Percentiles rank a stretch among this genome's conserved stretches.
phyloP scores from a whole-genome alignment of 1,140 invertebrate genomes.

The Dinothrombium tinctorium region DNA sequence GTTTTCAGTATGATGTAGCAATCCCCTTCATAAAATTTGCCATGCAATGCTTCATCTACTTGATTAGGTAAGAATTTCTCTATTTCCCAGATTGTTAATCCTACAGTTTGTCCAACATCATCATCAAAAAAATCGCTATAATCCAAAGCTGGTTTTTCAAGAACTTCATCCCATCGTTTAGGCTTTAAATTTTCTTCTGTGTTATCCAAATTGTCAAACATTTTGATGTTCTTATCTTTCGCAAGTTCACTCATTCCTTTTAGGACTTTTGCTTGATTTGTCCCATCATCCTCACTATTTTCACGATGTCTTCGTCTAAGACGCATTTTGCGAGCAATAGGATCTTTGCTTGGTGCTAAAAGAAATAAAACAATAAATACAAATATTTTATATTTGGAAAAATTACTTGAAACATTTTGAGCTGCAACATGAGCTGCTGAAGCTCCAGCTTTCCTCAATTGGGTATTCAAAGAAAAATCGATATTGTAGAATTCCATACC shows the following conservation, averaged over 20 bases:
- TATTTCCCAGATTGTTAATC: slow-evolving; percentile 59
- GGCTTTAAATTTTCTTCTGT: slow-evolving; percentile 17
- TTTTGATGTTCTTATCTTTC: slow-evolving; percentile 47
- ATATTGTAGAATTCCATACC: slow-evolving; percentile 86
- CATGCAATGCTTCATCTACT: slow-evolving; percentile 32
- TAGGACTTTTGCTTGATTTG: slow-evolving; percentile 79
- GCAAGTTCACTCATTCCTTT: slow-evolving; percentile 96
- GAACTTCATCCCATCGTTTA: slow-evolving; percentile 61
- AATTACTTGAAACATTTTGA: not conserved
- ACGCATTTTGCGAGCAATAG: slow-evolving; percentile 74
- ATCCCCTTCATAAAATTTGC: slow-evolving; percentile 97
- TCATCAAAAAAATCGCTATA: slow-evolving; percentile 98
- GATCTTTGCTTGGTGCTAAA: slow-evolving; percentile 39
- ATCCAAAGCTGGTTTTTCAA: slow-evolving; percentile 87
- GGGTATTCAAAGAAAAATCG: slow-evolving; percentile 89
- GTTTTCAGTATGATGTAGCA: slow-evolving; percentile 96
- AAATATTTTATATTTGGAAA: not conserved
- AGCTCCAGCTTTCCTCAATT: slow-evolving; percentile 72
- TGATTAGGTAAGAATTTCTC: slow-evolving; percentile 94
- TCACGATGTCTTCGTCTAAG: slow-evolving; percentile 33
- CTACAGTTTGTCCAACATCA: slow-evolving; percentile 72
- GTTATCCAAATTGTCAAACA: slow-evolving; percentile 11
- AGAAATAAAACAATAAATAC: not conserved
- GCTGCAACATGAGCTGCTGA: slow-evolving; percentile 32
- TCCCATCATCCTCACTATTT: slow-evolving; percentile 41